Percentiles rank a stretch among this genome's conserved stretches.
phyloP scores from a whole-genome alignment of 2,888 invertebrate species.

The Girardia tigrina region DNA sequence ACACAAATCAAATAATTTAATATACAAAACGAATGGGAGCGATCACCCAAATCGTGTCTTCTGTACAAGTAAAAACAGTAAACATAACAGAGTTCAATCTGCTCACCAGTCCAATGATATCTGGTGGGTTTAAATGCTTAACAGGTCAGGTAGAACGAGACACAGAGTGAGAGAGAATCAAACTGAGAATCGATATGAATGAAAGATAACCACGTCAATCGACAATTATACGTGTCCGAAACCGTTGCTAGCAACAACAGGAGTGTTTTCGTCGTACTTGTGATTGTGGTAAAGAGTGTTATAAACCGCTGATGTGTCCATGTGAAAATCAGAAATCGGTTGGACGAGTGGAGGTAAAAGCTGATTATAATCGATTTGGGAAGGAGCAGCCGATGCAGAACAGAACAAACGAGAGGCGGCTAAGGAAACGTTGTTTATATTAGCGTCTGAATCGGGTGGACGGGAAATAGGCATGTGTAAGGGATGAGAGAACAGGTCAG shows the following conservation, averaged over 20 bases:
- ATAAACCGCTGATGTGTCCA: background rate
- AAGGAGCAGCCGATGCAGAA: background rate
- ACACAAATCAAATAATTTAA: too few species aligned
- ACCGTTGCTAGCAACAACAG: constrained; percentile 19
- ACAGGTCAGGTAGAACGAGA: too few species aligned
- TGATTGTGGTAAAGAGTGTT: constrained; percentile 3
- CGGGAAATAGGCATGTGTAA: background rate
- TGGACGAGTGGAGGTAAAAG: constrained; percentile 19
- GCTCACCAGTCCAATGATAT: too few species aligned
- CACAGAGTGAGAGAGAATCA: too few species aligned
- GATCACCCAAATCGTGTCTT: too few species aligned
- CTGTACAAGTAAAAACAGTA: too few species aligned
- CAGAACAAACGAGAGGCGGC: constrained; percentile 15
- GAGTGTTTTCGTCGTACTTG: constrained; percentile 13
- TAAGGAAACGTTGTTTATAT: background rate
- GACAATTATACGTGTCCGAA: background rate
- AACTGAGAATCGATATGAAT: constrained; percentile 13
- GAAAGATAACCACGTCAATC: background rate
- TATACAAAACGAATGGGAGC: too few species aligned
- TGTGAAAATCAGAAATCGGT: constrained; percentile 15
- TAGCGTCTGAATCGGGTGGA: background rate
- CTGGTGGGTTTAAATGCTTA: constrained; percentile 7
- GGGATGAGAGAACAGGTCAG: constrained; percentile 7
- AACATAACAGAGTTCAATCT: too few species aligned
- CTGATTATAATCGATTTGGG: constrained; percentile 10